These are phyloP conservation scores for Mythimna pallens DNA, from an alignment of 2,888 invertebrate species.

Conservation along the genomic window DNA sequence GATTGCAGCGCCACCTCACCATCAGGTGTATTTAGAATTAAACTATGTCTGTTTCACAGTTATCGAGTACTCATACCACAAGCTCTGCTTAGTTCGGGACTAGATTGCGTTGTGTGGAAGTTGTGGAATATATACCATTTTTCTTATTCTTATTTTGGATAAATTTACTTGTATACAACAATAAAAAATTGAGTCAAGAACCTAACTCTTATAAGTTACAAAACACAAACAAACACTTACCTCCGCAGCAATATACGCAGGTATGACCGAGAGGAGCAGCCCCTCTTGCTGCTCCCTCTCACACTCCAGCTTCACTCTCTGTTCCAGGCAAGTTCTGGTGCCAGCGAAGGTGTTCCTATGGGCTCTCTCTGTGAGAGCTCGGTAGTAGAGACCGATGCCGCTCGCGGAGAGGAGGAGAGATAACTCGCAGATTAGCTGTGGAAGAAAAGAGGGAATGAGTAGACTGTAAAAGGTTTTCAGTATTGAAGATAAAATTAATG, in stretches of 20 bases:
- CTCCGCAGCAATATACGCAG: constrained; percentile 98
- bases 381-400: constrained; percentile 96
- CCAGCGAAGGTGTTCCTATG: constrained; percentile 97
- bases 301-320: constrained; percentile 97
- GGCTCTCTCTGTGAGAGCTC: constrained; percentile 96
- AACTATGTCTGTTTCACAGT: too few relatives aligned
- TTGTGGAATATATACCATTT: too few relatives aligned
- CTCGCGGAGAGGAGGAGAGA: constrained; percentile 95
- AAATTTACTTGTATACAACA: too few relatives aligned
- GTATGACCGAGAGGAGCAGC: constrained; percentile 97
- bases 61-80: too few relatives aligned
- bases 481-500: not conserved
- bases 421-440: constrained; percentile 94
- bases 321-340: constrained; percentile 97
- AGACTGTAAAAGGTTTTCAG: not conserved
- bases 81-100: too few relatives aligned
- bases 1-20: too few relatives aligned
- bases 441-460: constrained; percentile 1
- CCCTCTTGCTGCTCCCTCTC: constrained; percentile 98
- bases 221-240: constrained; percentile 86
- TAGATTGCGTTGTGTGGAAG: too few relatives aligned
- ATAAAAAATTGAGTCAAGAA: too few relatives aligned
- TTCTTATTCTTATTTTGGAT: too few relatives aligned
- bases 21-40: too few relatives aligned
- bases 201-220: too few relatives aligned